Evolutionary conservation across 2,113 vertebrate species (phyloP), one percentile per base, ranked within the genome.

Genomic region (Brachypteracias leptosomus): DNA sequence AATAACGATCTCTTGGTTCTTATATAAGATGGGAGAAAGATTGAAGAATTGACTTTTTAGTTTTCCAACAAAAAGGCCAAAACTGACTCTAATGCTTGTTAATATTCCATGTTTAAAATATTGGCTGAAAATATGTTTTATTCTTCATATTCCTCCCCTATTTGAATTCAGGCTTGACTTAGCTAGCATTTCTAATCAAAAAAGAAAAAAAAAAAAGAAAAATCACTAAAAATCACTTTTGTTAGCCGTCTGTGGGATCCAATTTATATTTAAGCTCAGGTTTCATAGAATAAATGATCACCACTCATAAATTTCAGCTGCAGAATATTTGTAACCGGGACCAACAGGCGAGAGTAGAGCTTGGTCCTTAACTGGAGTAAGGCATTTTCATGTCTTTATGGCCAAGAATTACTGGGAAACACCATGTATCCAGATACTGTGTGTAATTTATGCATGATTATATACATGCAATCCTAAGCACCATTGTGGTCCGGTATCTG

Each of bases 1-100:
- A 98, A 99, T 98, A 98, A 98, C 98, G 97, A 99, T 98, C 96
- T 98, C 98, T 98, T 99, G 98, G 97, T 98, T 99, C 99, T 99
- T 98, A 98, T 91, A 97, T 98, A 98, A 98, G 93, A 90, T 88
- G 96, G 97, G 96, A 98, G 94, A 98, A 97, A 98, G 97, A 98
- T 93, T 92, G 91, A 96, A 96, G 72, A 97, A 89, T 97, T 97
- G 94, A 97, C 83, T 97, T 97, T 73, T 92, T 55, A 86, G 47
- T 84, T 93, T 89, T 90, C n/a, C 75, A 95, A 85, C 35, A 75
- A 73, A 67, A 84, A 94, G 52, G 38, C 29, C 61, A 82, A 89
- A 92, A 54, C 31, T 59, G 35, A 54, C 38, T 78, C 35, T 86
- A 96, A 68, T 25, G 46, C 20, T 90, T 89, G 16, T n/a, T 40